A percentile compares a stretch with the other conserved stretches of the same genome.
Evolutionary conservation across 2,797 vertebrate species (phyloP).

Genomic region (Sebastes kiyomatsui): DNA sequence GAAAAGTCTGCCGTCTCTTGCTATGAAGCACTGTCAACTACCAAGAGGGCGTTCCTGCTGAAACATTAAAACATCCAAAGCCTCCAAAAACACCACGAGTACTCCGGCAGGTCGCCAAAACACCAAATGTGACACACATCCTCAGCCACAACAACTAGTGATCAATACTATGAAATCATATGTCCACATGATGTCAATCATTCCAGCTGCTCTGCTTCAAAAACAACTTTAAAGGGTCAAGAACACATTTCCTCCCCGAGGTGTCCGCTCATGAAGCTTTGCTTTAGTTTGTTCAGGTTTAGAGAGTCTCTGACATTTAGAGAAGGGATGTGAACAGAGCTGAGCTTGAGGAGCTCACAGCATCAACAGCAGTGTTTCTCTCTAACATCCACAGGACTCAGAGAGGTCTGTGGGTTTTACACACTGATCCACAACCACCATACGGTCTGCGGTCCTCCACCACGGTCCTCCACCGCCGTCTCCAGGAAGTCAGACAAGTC

Average conservation of each 20-base stretch:
- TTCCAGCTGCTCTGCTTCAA: not conserved
- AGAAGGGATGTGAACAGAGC: not conserved
- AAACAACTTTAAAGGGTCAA: not conserved
- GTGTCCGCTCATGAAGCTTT: not conserved
- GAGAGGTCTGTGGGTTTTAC: not conserved
- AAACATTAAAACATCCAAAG: constrained; percentile 30
- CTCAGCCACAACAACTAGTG: no score
- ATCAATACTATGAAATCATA: no score
- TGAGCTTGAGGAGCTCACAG: not conserved
- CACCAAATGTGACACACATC: no score
- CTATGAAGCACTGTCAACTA: constrained; percentile 74
- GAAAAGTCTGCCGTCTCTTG: constrained; percentile 73
- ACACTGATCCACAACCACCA: not conserved
- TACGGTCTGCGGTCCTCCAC: not conserved
- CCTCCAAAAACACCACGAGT: no score
- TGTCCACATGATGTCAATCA: not conserved
- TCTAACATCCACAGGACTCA: not conserved
- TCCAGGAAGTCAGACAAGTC: not conserved
- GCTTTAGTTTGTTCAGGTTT: not conserved
- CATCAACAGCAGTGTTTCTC: not conserved
- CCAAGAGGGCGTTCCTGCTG: constrained; percentile 68
- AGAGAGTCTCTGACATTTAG: not conserved
- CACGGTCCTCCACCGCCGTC: not conserved
- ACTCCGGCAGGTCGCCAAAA: not conserved
- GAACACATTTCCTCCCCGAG: not conserved